These are phyloP conservation scores for Maniola jurtina DNA, from an alignment of 1,140 invertebrate genomes.

Conservation along the genomic window DNA sequence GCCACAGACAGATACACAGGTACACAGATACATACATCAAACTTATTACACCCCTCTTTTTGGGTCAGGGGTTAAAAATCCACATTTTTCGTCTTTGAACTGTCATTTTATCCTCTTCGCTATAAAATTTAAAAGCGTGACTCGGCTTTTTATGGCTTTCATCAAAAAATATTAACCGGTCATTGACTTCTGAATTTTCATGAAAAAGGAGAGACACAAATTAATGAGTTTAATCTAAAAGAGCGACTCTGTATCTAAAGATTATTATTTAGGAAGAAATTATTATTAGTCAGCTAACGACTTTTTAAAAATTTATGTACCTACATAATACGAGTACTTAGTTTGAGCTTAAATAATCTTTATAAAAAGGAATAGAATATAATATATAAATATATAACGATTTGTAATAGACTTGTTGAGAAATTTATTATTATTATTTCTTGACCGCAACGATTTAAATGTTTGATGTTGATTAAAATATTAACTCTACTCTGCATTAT, in stretches of 20 bases:
- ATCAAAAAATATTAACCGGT: not conserved
- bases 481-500: too few species aligned
- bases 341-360: not conserved
- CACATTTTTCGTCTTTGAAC: not conserved
- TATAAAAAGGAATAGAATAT: not conserved
- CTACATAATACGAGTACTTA: too few species aligned
- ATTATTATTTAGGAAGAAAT: not conserved
- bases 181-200: not conserved
- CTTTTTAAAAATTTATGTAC: too few species aligned
- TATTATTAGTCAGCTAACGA: not conserved
- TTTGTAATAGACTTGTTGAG: too few species aligned
- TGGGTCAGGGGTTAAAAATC: too few species aligned
- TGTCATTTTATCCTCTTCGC: not conserved
- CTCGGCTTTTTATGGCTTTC: constrained; percentile 1
- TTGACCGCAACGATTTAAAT: too few species aligned
- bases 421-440: too few species aligned
- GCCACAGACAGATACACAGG: too few species aligned
- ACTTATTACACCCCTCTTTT: too few species aligned
- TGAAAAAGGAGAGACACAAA: not conserved
- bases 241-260: not conserved
- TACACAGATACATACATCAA: too few species aligned
- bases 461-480: too few species aligned
- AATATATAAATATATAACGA: too few species aligned
- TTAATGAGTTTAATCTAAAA: not conserved
- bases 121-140: constrained; percentile 3